Evolutionary conservation across 2,113 vertebrate species (phyloP), one percentile per base, ranked within the genome.

Genomic region (Prochilodus magdalenae): DNA sequence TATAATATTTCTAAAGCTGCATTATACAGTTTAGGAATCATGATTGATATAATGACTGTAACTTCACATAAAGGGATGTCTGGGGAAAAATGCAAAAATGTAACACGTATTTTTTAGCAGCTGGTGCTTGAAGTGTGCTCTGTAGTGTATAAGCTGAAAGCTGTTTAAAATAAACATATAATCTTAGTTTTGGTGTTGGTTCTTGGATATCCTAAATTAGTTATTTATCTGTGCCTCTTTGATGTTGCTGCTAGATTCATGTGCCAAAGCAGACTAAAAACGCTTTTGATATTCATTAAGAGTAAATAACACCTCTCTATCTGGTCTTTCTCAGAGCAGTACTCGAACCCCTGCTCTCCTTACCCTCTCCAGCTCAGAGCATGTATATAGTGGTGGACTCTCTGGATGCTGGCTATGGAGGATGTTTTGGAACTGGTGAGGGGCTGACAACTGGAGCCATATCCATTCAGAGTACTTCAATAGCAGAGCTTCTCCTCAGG

Each of bases 381-480:
- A 86, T 95, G 60, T 90, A 95, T 84, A 47, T 96, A 69, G 71
- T 95, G 73, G 93, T 95, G 59, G 95, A 95, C 66, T 93, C 91
- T 10, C 82, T 95, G 77, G 95, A 95, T 20, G 88, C 90, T 0
- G 90, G 83, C 8, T 85, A 67, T n/a, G 75, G 73, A 18, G 67
- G 55, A 44, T 76, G 24, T 8, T 76, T 82, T 29, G 84, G 79
- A 80, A 29, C 27, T 40, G 73, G 57, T 22, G 84, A 86, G 26
- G 73, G 74, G 0, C 70, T 65, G 2, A 83, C 81, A 13, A 55
- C 79, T 0, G 75, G 78, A 0, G 79, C 86, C 27, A 86, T 20
- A 0, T 44, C 13, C 10, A 24, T 20, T 40, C 83, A 66, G 36
- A 91, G 89, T 29, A 27, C 51, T 49, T 94, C 93, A 80, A 93